A percentile compares a stretch with the other conserved stretches of the same genome.
These are phyloP conservation scores for Mastomys natalensis DNA, from an alignment of 2,113 vertebrate species.

Conservation along the genomic window DNA sequence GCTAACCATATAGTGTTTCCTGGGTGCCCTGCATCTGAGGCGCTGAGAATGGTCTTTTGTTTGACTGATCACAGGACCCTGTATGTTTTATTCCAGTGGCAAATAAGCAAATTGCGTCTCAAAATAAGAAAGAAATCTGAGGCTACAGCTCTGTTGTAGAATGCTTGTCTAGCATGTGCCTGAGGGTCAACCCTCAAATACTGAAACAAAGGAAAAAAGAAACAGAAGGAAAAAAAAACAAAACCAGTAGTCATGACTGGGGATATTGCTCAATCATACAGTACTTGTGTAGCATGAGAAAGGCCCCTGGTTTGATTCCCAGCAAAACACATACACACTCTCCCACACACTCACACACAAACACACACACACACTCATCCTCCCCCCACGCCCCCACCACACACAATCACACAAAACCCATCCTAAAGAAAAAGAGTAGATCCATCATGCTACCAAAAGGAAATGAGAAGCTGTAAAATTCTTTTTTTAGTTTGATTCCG, in stretches of 20 bases:
- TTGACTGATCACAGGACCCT: background rate
- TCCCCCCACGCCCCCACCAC: too few species aligned
- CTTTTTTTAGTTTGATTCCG: background rate
- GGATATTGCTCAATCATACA: background rate
- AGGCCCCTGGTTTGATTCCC: background rate
- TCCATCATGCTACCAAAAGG: background rate
- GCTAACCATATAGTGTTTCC: background rate
- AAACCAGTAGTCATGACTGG: background rate
- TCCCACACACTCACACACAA: background rate
- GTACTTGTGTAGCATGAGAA: background rate
- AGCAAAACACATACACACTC: background rate
- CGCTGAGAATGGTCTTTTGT: background rate
- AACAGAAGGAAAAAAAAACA: background rate
- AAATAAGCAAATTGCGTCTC: background rate
- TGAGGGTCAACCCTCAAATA: background rate
- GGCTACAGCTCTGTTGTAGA: background rate
- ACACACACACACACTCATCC: background rate
- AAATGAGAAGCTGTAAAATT: slow-evolving; percentile 16
- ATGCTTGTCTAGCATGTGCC: background rate
- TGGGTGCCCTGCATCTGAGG: background rate
- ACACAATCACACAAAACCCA: too few species aligned
- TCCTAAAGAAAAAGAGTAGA: slow-evolving; percentile 15
- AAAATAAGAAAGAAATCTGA: background rate
- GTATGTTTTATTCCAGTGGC: too few species aligned
- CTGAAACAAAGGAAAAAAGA: background rate